Conservation (phyloP, 2,113 vertebrate species). For the Calonectris borealis region DNA sequence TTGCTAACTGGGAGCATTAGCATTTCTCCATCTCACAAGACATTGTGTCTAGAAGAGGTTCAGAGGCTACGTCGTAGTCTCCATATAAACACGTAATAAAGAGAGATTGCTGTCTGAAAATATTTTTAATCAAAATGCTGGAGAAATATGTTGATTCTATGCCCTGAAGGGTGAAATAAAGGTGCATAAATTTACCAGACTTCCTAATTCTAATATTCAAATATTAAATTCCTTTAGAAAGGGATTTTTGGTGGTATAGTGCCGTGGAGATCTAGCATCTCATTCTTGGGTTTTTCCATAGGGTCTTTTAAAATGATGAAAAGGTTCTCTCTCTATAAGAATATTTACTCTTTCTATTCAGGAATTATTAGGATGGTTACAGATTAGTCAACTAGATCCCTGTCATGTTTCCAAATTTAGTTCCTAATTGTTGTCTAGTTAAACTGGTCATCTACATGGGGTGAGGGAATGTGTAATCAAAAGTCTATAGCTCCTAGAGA, state of each 20-base stretch:
- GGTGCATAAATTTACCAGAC: not conserved
- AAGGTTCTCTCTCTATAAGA: not conserved
- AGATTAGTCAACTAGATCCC: not conserved
- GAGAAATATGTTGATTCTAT: not conserved
- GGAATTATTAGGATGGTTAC: not conserved
- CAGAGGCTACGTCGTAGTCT: not conserved
- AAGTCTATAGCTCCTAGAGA: not conserved
- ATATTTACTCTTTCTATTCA: not conserved
- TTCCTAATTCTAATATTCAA: not conserved
- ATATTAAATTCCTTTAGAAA: not conserved
- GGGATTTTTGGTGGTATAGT: not conserved
- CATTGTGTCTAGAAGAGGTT: not conserved
- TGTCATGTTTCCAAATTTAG: not conserved
- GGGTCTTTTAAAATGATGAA: not conserved
- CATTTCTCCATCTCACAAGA: not conserved
- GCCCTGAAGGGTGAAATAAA: not conserved
- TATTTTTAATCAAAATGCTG: not conserved
- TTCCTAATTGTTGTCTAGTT: not conserved
- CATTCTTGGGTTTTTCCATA: not conserved
- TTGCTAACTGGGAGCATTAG: not conserved
- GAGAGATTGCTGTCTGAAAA: not conserved
- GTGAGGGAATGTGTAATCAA: not conserved
- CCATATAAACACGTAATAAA: not conserved
- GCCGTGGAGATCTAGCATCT: not conserved
- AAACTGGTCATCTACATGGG: not conserved